A percentile compares a stretch with the other conserved stretches of the same genome.
Evolutionary conservation across 2,797 vertebrate species (phyloP).

Genomic region (Chelidonichthys spinosus): DNA sequence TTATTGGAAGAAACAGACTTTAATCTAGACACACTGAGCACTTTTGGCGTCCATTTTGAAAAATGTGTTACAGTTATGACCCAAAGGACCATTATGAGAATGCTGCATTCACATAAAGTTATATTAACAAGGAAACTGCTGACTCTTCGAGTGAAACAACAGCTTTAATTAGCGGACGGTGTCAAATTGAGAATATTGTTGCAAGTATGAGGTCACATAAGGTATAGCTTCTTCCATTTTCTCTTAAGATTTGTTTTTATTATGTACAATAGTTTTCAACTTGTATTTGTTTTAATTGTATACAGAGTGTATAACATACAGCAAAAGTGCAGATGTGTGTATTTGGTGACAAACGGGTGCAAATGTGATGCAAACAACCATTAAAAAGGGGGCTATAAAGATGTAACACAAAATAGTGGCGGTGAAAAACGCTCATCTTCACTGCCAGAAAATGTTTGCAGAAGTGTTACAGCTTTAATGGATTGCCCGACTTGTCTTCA

Average conservation of each 20-base stretch:
- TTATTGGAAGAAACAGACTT: background rate
- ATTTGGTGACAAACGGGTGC: background rate
- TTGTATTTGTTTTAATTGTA: background rate
- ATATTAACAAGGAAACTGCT: constrained; percentile 14
- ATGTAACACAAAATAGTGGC: constrained; percentile 1
- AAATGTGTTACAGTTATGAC: background rate
- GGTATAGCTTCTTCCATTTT: background rate
- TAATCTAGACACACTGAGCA: background rate
- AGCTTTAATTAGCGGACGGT: constrained; percentile 18
- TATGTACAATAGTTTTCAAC: no score
- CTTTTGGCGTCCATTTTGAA: background rate
- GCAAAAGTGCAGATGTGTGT: background rate
- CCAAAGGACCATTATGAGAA: background rate
- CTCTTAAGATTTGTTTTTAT: background rate
- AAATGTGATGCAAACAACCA: background rate
- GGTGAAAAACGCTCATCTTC: background rate
- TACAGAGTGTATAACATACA: background rate
- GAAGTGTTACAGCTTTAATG: constrained; percentile 14
- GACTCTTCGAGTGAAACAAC: constrained; percentile 17
- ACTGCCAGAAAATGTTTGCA: constrained; percentile 14
- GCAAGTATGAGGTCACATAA: background rate
- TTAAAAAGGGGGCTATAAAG: background rate
- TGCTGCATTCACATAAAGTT: constrained; percentile 14
- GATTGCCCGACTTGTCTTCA: constrained; percentile 18
- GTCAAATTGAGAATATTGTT: constrained; percentile 3